phyloP scores from a whole-genome alignment of 2,797 vertebrate genomes.

The Taeniopygia guttata region DNA sequence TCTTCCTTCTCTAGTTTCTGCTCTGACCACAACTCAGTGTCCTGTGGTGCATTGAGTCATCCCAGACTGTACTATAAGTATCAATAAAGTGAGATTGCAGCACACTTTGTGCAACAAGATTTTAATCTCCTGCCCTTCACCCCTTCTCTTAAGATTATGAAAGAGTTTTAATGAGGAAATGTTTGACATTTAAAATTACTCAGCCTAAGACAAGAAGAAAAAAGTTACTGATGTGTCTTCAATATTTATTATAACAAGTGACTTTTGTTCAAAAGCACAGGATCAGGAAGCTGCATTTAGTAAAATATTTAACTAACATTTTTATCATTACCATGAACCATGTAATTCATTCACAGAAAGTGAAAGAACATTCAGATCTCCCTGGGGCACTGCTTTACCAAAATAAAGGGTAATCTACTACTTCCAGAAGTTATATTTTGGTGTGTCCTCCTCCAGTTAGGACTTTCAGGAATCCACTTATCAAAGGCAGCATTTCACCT shows the following conservation, averaged over 20 bases:
- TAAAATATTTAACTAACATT: conserved; percentile 5
- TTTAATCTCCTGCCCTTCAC: background rate
- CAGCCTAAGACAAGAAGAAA: background rate
- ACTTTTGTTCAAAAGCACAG: background rate
- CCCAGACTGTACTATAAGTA: background rate
- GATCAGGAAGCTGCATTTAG: background rate
- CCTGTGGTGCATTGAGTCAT: background rate
- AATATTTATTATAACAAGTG: background rate
- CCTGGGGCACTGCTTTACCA: background rate
- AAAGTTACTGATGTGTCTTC: background rate
- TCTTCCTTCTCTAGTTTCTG: background rate
- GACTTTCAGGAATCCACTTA: background rate
- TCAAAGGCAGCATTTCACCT: background rate
- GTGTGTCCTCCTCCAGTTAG: background rate
- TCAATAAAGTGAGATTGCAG: background rate
- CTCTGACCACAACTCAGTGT: background rate
- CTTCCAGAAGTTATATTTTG: background rate
- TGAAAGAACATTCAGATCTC: background rate
- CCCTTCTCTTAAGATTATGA: background rate
- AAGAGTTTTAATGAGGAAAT: background rate
- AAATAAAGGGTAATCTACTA: background rate
- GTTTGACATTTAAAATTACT: background rate
- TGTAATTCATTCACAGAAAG: conserved; percentile 28
- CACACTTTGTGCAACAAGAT: background rate
- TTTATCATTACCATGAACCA: background rate